Conservation (phyloP, 2,888 invertebrate species). For the Osmoderma eremita region DNA sequence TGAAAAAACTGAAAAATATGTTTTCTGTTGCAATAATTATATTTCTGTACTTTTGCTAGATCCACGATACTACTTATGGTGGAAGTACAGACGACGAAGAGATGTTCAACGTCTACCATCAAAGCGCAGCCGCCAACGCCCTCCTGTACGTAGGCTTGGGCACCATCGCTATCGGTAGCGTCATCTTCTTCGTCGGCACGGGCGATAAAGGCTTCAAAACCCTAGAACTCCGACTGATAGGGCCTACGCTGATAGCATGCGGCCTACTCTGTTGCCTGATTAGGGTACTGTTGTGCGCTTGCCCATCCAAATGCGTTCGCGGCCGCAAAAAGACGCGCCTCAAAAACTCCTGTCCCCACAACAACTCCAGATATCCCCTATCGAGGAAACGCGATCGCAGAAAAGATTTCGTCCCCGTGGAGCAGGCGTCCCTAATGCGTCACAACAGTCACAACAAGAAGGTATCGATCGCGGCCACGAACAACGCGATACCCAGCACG, state of each 20-base stretch:
- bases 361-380: conserved; percentile 57
- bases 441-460: conserved; percentile 62
- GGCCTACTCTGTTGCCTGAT: conserved; percentile 86
- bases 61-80: conserved; percentile 85
- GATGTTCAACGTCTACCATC: conserved; percentile 72
- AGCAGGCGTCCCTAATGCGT: conserved; percentile 52
- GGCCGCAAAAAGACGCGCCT: conserved; percentile 72
- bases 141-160: conserved; percentile 87
- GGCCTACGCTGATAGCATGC: conserved; percentile 76
- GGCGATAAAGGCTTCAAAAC: conserved; percentile 91
- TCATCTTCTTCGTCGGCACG: conserved; percentile 89
- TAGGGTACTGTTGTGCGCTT: conserved; percentile 85
- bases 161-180: conserved; percentile 83
- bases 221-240: conserved; percentile 84
- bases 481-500: conserved; percentile 60
- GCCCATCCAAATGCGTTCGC: conserved; percentile 79
- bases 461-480: conserved; percentile 62
- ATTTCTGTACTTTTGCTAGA: conserved; percentile 67
- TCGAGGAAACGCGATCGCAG: conserved; percentile 51
- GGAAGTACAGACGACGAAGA: conserved; percentile 79
- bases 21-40: not conserved
- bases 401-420: conserved; percentile 57
- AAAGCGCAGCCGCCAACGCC: conserved; percentile 85
- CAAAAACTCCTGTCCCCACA: conserved; percentile 63
- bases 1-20: too few species aligned